These are phyloP conservation scores for Glossosoma conforme DNA, from an alignment of 1,140 invertebrate genomes.

Conservation along the genomic window DNA sequence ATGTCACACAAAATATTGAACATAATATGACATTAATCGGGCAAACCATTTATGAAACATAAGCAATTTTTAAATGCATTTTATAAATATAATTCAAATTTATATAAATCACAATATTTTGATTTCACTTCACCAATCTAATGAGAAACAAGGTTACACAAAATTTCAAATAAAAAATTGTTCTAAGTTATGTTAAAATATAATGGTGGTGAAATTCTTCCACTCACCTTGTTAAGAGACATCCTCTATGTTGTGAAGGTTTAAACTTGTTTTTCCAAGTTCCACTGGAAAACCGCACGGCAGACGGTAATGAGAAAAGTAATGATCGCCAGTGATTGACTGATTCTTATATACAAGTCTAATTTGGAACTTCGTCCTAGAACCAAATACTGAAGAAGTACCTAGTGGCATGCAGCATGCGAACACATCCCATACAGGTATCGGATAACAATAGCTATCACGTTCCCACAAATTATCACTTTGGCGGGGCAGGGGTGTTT, in stretches of 20 bases:
- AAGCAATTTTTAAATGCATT: too few relatives aligned
- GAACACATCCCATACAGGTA: constrained; percentile 16
- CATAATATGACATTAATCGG: too few relatives aligned
- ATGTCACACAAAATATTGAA: too few relatives aligned
- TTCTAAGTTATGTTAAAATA: too few relatives aligned
- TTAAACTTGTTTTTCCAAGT: not conserved
- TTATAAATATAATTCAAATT: too few relatives aligned
- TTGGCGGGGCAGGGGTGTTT: not conserved
- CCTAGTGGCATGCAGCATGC: constrained; percentile 5
- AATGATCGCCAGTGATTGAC: constrained; percentile 6
- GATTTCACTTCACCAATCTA: too few relatives aligned
- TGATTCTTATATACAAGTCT: constrained; percentile 21
- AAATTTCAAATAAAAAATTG: too few relatives aligned
- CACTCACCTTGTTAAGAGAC: not conserved
- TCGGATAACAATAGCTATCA: constrained; percentile 12
- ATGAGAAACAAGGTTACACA: too few relatives aligned
- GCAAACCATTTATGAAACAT: too few relatives aligned
- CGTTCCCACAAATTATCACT: constrained; percentile 17
- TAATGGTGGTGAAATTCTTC: too few relatives aligned
- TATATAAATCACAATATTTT: too few relatives aligned
- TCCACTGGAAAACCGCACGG: constrained; percentile 3
- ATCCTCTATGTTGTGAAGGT: not conserved
- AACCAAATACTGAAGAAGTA: constrained; percentile 19
- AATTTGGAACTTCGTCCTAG: constrained; percentile 23
- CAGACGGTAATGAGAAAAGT: constrained; percentile 11